Evolutionary conservation across 2,797 vertebrate genomes (phyloP), one percentile per base, ranked within the genome.

Genomic region (Phalanger gymnotis): DNA sequence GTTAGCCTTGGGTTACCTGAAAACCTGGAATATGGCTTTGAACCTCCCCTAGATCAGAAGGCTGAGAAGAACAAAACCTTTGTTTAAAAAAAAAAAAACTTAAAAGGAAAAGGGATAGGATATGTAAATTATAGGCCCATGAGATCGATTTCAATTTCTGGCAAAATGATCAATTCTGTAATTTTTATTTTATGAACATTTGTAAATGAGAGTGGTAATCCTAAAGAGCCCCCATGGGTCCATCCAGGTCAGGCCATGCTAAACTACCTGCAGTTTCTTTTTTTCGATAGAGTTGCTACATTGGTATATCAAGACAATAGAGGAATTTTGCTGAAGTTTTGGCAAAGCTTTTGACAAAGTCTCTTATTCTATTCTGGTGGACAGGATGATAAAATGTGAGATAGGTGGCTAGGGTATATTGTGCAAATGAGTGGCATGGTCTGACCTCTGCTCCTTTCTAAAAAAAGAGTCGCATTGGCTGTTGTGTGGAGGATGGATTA

Each of bases 1-100:
- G 91, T 96, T 28, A 54, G 51, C 47, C 56, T 92, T 66, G 31
- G 34, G 53, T 87, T 89, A 31, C 55, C 91, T 92, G 90, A 73
- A 94, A 34, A 53, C 87, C 95, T 5, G 54, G 0, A 9, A 93
- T 96, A 9, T 52, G 91, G 19, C 16, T 5, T 96, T 92, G 57
- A 6, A n/a, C 2, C 4, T 92, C 47, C 5, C 47, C 54, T 28
- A 94, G 95, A 93, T 95, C 1, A 40, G 73, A 87, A 40, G 73
- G 16, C 10, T 0, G 2, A 40, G 66, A 51, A 47, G 40, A 47
- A 25, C 19, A 81, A 81, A 73, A 40, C 22, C 6, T 66, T 66
- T 2, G 9, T n/a, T 66, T 13, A 66, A 66, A n/a, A 66, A 30
- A 30, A 30, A 30, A 30, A 58, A 28, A 58, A 28, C 2, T 30